Percentiles rank a stretch among this genome's conserved stretches.
phyloP scores from a whole-genome alignment of 2,888 invertebrate species.

The Leptopilina syphax region DNA sequence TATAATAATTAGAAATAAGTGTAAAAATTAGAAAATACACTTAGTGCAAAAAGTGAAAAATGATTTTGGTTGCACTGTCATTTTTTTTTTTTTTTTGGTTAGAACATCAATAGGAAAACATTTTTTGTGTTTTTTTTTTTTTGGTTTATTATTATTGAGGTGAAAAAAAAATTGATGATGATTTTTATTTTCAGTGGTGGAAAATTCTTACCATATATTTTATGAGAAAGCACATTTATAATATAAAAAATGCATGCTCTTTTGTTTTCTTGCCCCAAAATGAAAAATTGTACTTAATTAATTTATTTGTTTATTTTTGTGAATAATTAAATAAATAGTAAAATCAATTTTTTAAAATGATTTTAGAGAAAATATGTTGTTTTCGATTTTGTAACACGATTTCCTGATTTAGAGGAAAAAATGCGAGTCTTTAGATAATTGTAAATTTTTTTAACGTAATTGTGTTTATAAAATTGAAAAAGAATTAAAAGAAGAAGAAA shows the following conservation, averaged over 20 bases:
- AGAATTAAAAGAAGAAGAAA: too few relatives aligned
- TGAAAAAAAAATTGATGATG: background rate
- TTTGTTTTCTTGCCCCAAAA: background rate
- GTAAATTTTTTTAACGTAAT: too few relatives aligned
- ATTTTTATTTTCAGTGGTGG: background rate
- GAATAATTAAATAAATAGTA: background rate
- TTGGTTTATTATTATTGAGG: background rate
- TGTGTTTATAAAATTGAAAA: too few relatives aligned
- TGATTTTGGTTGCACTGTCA: background rate
- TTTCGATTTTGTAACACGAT: too few relatives aligned
- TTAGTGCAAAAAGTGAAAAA: conserved; percentile 19
- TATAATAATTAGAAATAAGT: conserved; percentile 2
- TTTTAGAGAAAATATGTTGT: too few relatives aligned
- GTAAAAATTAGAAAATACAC: background rate
- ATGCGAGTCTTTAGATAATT: too few relatives aligned
- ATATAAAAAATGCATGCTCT: conserved; percentile 6
- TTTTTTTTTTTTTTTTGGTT: background rate
- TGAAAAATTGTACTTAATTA: too few relatives aligned
- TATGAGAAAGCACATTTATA: background rate
- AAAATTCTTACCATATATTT: background rate
- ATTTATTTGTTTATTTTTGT: too few relatives aligned
- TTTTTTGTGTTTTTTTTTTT: background rate
- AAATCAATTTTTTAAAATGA: too few relatives aligned
- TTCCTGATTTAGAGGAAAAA: too few relatives aligned
- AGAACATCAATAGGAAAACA: background rate